A percentile compares a stretch with the other conserved stretches of the same genome.
These are phyloP conservation scores for Drosophila cardini DNA, from an alignment of 1,140 invertebrate species.

Conservation along the genomic window DNA sequence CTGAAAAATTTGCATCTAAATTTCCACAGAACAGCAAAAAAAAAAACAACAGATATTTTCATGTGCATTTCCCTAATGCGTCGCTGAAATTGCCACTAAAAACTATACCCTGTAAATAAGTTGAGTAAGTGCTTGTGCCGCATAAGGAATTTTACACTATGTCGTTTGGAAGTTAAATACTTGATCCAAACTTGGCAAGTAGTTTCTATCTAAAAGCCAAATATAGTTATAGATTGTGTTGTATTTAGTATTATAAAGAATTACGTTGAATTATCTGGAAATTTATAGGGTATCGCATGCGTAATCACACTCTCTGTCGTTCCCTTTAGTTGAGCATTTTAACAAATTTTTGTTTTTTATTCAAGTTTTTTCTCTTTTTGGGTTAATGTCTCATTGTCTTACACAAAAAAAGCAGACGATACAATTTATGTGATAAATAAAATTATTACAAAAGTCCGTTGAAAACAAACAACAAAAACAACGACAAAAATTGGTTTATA, in stretches of 20 bases:
- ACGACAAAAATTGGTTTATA: constrained; percentile 18
- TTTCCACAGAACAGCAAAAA: constrained; percentile 34
- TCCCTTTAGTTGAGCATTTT: constrained; percentile 21
- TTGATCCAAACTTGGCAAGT: background rate
- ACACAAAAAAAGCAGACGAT: constrained; percentile 58
- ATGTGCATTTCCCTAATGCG: constrained; percentile 71
- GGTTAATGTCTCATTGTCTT: constrained; percentile 81
- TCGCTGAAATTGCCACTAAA: constrained; percentile 45
- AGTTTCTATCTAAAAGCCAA: background rate
- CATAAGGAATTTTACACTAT: background rate
- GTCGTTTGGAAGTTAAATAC: background rate
- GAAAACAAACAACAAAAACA: constrained; percentile 19
- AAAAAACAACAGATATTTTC: constrained; percentile 28
- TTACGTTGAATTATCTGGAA: background rate
- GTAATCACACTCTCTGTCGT: background rate
- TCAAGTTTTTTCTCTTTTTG: constrained; percentile 49
- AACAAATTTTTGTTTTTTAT: constrained; percentile 32
- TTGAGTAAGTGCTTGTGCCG: background rate
- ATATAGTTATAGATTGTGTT: background rate
- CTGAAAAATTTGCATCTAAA: constrained; percentile 71
- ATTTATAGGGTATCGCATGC: constrained; percentile 10
- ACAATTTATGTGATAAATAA: constrained; percentile 78
- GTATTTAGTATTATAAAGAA: background rate
- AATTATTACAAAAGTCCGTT: constrained; percentile 71
- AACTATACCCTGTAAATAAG: constrained; percentile 27